Evolutionary conservation across 1,140 invertebrate genomes (phyloP), one percentile per base, ranked within the genome.

Genomic region (Conopomorpha cramerella): DNA sequence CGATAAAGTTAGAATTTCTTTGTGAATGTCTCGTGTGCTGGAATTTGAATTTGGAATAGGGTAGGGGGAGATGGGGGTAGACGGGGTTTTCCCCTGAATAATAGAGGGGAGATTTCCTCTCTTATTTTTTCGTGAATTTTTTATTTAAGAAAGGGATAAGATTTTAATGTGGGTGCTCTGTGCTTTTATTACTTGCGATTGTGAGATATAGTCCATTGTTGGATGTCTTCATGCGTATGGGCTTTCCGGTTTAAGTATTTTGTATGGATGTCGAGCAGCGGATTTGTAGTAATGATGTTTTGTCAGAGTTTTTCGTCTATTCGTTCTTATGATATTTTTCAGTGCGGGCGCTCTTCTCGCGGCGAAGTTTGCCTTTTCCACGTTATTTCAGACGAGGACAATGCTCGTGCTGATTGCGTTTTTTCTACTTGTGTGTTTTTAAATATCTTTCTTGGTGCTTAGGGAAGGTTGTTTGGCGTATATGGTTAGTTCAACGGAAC

Each of bases 141-240:
- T 72, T 76, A 76, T 76, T 76, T 76, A 76, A 76, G 71, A 76
- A 72, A 72, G 64, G 71, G 71, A 76, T 76, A 76, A 72, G 71
- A 76, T 76, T 76, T 76, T 76, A 72, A 76, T 76, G 67, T 72
- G 65, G 65, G 53, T 51, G 61, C 58, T 59, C 56, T 48, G 33
- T 32, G 59, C 56, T 63, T 66, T 72, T 76, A 72, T 72, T 72
- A 71, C 67, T 66, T 28, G 45, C 50, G 66, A 71, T 68, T 60
- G 55, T 57, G 56, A 67, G 51, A 55, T 65, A 62, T 65, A 54
- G 50, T 35, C 43, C 65, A 76, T 76, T 76, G 67, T 76, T 58
- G 60, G 48, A 44, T 59, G 54, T 58, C 56, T 51, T 62, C 61
- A 63, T 67, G 70, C 70, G 70, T 72, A 45, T 66, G 58, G 51